Base-by-base conservation (phyloP, 2,888 invertebrate genomes). In the Apamea anceps region DNA sequence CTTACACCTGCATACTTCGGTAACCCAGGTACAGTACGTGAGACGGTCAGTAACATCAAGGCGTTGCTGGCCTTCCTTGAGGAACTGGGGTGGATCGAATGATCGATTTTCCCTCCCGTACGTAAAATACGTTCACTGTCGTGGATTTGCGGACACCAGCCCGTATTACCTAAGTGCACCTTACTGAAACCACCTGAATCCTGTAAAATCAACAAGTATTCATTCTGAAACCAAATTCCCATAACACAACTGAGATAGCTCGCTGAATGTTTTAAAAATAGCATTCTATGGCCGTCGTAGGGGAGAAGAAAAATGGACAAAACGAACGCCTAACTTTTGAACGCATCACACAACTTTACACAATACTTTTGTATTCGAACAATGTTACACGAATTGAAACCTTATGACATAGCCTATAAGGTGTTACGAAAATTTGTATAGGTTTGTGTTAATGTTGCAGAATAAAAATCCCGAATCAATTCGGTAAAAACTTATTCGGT, bases 261-360 rank as follows among this genome's bases (percentile, higher is more conserved):
- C 77, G 79, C 87, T 88, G 82, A 85, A 82, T 86, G 85, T 87
- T 89, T 81, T 84, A 85, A 87, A 86, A 91, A 88, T 85, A 81
- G 77, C 87, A 82, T 88, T 88, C 86, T 88, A 89, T 87, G 84
- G 73, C 82, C 84, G 78, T 89, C 81, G 87, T 83, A 82, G 84
- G 82, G 87, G 85, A 87, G 85, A 90, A 89, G 90, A 92, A 91
- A 91, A 91, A 91, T 90, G 89, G 87, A 84, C 89, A 87, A 90
- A 90, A 88, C 90, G 86, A 90, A 90, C 90, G 90, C 91, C 90
- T 91, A 92, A 92, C 91, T 92, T 90, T 90, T 88, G 90, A 92
- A 90, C 88, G 90, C 86, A 90, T 86, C 85, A 87, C 77, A 77
- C 84, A 85, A 86, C 79, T 80, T 80, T 88, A 77, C 77, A 82